These are phyloP conservation scores for Camelus bactrianus DNA, from an alignment of 2,113 vertebrate genomes.

Conservation along the genomic window DNA sequence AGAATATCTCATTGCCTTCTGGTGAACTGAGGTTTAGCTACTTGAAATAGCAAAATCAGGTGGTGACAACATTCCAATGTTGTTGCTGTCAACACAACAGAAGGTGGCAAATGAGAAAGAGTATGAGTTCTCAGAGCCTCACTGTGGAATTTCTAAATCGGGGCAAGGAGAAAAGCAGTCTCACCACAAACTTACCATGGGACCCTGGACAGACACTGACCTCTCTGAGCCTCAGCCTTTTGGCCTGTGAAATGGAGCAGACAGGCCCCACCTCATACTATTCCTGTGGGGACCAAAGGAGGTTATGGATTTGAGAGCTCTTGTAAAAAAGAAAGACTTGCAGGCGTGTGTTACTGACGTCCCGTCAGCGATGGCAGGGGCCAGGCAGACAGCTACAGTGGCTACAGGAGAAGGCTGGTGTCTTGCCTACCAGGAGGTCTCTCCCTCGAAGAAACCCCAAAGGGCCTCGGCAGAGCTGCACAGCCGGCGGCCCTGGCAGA, in stretches of 20 bases:
- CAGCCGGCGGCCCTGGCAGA: background rate
- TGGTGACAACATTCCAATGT: background rate
- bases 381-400: background rate
- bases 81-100: background rate
- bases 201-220: background rate
- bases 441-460: background rate
- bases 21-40: background rate
- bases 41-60: background rate
- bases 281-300: background rate
- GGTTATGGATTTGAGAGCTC: background rate
- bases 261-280: background rate
- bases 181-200: fast-evolving
- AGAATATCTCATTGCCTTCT: background rate
- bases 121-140: background rate
- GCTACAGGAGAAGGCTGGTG: background rate
- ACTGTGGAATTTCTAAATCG: background rate
- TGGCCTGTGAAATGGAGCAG: background rate
- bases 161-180: background rate
- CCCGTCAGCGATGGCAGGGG: background rate
- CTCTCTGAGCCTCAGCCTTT: background rate
- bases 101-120: background rate
- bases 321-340: background rate
- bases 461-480: background rate
- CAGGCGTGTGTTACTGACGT: background rate
- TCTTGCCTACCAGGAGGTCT: background rate